These are phyloP conservation scores for Onthophagus sagittarius DNA, from an alignment of 2,888 invertebrate species.

Conservation along the genomic window DNA sequence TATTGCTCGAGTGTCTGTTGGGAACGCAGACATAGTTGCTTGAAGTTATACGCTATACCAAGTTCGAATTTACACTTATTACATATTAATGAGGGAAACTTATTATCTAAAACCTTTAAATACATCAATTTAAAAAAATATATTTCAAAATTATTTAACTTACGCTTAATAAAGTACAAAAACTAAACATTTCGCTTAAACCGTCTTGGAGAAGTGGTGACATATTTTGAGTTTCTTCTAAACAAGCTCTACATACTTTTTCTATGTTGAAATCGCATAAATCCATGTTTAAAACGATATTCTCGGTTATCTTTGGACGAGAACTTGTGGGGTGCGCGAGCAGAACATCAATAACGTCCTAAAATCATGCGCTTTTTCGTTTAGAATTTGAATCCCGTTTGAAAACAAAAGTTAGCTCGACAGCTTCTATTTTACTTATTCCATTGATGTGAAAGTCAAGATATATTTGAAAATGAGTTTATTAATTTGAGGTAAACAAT, in stretches of 20 bases:
- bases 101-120: slow-evolving; percentile 34
- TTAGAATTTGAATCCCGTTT: too few relatives aligned
- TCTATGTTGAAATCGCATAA: slow-evolving; percentile 26
- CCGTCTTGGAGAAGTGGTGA: slow-evolving; percentile 43
- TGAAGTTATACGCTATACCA: slow-evolving; percentile 35
- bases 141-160: not conserved
- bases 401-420: too few relatives aligned
- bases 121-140: not conserved
- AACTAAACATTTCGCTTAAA: slow-evolving; percentile 38
- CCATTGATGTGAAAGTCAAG: too few relatives aligned
- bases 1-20: slow-evolving; percentile 34
- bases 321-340: not conserved
- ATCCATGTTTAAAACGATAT: not conserved
- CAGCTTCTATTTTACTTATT: too few relatives aligned
- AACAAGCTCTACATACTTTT: slow-evolving; percentile 52
- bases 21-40: slow-evolving; percentile 37
- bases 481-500: too few relatives aligned
- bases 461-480: too few relatives aligned
- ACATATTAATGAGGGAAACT: slow-evolving; percentile 37
- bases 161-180: slow-evolving; percentile 39
- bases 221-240: slow-evolving; percentile 44
- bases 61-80: slow-evolving; percentile 35
- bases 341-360: not conserved
- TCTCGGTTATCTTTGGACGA: not conserved
- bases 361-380: not conserved